Base-by-base conservation (phyloP, 2,888 invertebrate genomes). In the Uloborus plumipes region DNA sequence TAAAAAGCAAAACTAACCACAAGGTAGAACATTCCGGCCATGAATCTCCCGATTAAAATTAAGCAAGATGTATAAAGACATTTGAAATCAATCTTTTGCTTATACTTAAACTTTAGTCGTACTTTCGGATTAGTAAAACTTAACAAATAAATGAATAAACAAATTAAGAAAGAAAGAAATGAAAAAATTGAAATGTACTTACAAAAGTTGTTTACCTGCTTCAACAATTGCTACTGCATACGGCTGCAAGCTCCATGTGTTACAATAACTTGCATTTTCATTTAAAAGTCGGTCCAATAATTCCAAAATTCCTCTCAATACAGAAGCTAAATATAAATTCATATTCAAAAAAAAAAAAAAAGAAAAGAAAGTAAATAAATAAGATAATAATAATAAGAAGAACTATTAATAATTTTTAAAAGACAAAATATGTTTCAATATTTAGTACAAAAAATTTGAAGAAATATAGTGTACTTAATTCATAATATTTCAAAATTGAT, bases 171-270 rank as follows among this genome's bases (percentile, higher is more conserved):
- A n/a, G n/a, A n/a, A n/a, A n/a, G n/a, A n/a, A 20, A 61, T 4
- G 51, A 4, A 26, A 26, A 26, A 26, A 26, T 3, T 26, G 26
- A 26, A 26, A 3, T 51, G 51, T 6, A 77, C 77, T 73, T 72
- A 72, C 79, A 67, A n/a, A 20, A 67, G 67, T 47, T 79, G 79
- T 49, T 79, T 79, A 47, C 72, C 79, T 26, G 53, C 53, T 51
- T 62, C 67, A 59, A 79, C 73, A 31, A 79, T 61, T 20, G 73
- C 65, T 50, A 50, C 31, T 7, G 62, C 13, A 62, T 61, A 51
- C 26, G 39, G 14, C 20, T 58, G 53, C 53, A 55, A n/a, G 15
- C 67, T 53, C 72, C 67, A 73, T 39, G 62, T 20, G 31, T 50
- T 61, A 49, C 51, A 59, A 9, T 73, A 79, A 1, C 26, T 20